Evolutionary conservation across 2,113 vertebrate genomes (phyloP).

Genomic region (Cavia porcellus): DNA sequence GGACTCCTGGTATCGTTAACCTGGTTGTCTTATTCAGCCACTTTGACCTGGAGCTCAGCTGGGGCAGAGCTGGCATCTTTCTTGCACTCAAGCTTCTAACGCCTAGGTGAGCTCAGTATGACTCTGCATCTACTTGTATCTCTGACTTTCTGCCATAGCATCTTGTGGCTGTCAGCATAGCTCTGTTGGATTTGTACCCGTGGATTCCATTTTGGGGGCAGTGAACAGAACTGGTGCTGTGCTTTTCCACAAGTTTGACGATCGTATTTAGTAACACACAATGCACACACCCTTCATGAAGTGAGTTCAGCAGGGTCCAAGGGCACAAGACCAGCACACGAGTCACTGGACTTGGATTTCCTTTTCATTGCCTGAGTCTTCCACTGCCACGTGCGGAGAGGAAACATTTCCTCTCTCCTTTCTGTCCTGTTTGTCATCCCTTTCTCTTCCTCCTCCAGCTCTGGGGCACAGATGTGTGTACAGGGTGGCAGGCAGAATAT

Average conservation of each 20-base stretch:
- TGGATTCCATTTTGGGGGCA: background rate
- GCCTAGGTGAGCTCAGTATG: rapidly evolving
- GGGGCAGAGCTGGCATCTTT: background rate
- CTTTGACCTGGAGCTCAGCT: rapidly evolving
- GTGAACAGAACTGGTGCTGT: background rate
- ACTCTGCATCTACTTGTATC: background rate
- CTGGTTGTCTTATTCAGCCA: rapidly evolving
- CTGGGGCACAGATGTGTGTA: rapidly evolving
- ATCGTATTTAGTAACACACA: rapidly evolving
- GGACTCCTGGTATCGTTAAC: too few species aligned
- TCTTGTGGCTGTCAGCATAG: background rate
- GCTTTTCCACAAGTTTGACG: background rate
- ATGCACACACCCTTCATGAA: background rate
- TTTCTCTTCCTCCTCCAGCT: background rate
- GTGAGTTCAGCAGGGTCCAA: background rate
- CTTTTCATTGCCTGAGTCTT: background rate
- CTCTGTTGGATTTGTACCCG: background rate
- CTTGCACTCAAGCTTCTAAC: rapidly evolving
- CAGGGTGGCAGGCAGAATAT: background rate
- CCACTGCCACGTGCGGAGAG: rapidly evolving
- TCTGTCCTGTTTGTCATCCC: rapidly evolving
- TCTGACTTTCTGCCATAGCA: rapidly evolving
- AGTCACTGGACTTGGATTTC: rapidly evolving
- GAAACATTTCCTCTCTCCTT: rapidly evolving
- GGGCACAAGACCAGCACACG: background rate